Evolutionary conservation across 53 echinoderm and acorn worm genomes (phyloP).

Genomic region (Henricia sp.): DNA sequence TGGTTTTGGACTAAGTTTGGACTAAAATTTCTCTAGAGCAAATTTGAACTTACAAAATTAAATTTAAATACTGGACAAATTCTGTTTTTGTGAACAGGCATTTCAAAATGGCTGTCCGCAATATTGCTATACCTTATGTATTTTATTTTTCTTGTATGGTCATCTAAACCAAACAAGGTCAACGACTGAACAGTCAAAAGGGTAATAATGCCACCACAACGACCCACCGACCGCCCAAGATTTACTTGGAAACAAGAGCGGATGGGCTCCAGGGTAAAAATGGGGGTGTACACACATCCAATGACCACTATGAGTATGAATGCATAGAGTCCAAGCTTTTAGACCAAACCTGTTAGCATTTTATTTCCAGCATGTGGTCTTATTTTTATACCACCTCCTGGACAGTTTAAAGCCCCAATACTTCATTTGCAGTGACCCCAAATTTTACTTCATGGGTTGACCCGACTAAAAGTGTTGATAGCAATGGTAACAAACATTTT

Average conservation of each 20-base stretch:
- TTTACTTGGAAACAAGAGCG: constrained; percentile 38
- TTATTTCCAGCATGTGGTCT: constrained; percentile 46
- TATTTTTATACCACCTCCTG: background rate
- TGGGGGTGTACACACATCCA: background rate
- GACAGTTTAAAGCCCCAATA: background rate
- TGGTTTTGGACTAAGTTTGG: too few species aligned
- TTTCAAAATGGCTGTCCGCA: background rate
- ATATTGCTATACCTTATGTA: background rate
- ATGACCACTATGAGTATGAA: too few species aligned
- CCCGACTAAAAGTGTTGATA: too few species aligned
- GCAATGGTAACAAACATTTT: too few species aligned
- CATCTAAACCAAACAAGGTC: constrained; percentile 21
- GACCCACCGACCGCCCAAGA: background rate
- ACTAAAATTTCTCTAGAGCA: too few species aligned
- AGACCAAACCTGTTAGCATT: constrained; percentile 3
- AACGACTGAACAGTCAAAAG: constrained; percentile 44
- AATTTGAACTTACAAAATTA: too few species aligned
- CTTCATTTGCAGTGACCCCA: too few species aligned
- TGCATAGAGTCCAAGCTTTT: constrained; percentile 22
- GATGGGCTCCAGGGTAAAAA: constrained; percentile 41
- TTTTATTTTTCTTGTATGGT: too few species aligned
- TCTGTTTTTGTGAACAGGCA: background rate
- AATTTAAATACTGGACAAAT: too few species aligned
- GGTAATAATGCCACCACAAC: constrained; percentile 3
- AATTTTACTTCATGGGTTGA: too few species aligned